These are phyloP conservation scores for Rhagologus leucostigma DNA, from an alignment of 2,113 vertebrate species.

Conservation along the genomic window DNA sequence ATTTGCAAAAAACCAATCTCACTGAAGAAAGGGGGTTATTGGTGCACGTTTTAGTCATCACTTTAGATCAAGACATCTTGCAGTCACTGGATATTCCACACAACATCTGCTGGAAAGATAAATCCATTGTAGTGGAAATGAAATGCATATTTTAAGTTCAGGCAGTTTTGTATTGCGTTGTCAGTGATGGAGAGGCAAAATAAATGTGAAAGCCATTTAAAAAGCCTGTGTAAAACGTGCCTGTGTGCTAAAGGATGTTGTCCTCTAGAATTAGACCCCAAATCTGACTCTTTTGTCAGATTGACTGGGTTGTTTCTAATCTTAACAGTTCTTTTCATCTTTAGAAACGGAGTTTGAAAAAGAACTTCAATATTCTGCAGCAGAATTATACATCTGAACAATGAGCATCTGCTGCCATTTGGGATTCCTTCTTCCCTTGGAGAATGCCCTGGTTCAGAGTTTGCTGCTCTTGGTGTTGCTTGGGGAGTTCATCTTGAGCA, in stretches of 20 bases:
- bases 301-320: background rate
- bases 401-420: background rate
- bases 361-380: background rate
- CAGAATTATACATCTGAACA: background rate
- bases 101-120: constrained; percentile 65
- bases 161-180: constrained; percentile 37
- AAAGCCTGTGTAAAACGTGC: constrained; percentile 28
- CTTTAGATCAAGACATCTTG: constrained; percentile 27
- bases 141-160: constrained; percentile 65
- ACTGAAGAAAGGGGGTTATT: background rate
- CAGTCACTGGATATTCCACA: constrained; percentile 12
- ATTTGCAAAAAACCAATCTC: background rate
- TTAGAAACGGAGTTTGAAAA: background rate
- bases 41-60: background rate
- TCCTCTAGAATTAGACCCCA: background rate
- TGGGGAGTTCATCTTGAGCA: background rate
- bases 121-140: constrained; percentile 58
- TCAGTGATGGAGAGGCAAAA: constrained; percentile 20
- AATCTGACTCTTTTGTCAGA: background rate
- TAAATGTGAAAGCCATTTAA: constrained; percentile 53
- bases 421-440: background rate
- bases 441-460: background rate
- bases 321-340: background rate
- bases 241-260: constrained; percentile 36
- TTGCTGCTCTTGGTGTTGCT: background rate